Evolutionary conservation across 1,140 invertebrate species (phyloP).

Genomic region (Conopomorpha cramerella): DNA sequence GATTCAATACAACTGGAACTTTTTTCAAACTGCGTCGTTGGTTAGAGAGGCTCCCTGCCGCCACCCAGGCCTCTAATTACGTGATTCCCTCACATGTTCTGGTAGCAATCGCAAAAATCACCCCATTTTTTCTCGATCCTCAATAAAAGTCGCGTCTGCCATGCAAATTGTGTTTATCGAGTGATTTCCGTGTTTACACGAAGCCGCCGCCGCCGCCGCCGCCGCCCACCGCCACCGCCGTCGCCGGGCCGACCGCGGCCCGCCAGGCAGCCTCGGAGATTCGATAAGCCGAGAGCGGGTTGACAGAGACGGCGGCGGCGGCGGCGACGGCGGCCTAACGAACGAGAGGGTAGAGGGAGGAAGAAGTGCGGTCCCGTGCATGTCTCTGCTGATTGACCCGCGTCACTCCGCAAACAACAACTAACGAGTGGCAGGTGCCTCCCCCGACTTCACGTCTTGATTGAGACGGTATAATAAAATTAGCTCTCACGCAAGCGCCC

Average conservation of each 20-base stretch:
- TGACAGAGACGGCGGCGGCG: slow-evolving; percentile 37
- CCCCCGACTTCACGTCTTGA: no score
- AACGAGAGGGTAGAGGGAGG: slow-evolving; percentile 22
- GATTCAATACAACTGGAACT: no score
- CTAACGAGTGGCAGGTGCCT: slow-evolving; percentile 60
- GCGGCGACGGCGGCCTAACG: slow-evolving; percentile 32
- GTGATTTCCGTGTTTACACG: neutral
- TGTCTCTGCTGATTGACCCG: slow-evolving; percentile 69
- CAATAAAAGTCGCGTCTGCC: no score
- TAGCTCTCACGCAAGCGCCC: slow-evolving; percentile 49
- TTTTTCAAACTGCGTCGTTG: no score
- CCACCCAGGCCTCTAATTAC: no score
- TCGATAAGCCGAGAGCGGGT: slow-evolving; percentile 55
- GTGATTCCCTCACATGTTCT: no score
- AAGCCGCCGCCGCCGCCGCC: slow-evolving; percentile 19
- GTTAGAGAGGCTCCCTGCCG: no score
- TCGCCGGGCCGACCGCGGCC: slow-evolving; percentile 31
- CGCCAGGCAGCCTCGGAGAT: slow-evolving; percentile 61
- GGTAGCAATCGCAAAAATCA: no score
- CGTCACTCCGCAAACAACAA: slow-evolving; percentile 60
- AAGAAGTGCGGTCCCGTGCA: slow-evolving; percentile 55
- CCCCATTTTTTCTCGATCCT: no score
- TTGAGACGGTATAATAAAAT: slow-evolving; percentile 59
- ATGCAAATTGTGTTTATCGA: no score
- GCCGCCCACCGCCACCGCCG: slow-evolving; percentile 21